Percentiles rank a stretch among this genome's conserved stretches.
Conservation (phyloP, 2,113 vertebrate genomes). For the Nipponia nippon region DNA sequence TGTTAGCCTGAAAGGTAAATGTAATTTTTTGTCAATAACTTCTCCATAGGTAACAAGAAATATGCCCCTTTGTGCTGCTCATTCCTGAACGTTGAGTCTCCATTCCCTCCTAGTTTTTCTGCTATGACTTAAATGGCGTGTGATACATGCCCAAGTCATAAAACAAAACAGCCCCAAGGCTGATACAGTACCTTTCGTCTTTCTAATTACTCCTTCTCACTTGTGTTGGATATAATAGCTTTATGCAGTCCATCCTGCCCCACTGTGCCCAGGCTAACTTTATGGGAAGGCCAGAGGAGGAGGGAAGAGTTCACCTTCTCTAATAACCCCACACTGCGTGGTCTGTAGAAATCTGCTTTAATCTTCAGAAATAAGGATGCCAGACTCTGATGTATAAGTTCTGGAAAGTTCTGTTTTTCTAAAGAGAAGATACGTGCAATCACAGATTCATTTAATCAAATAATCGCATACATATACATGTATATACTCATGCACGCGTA, state of each 20-base stretch:
- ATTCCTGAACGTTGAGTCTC: background rate
- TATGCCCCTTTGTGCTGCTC: background rate
- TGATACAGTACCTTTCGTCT: background rate
- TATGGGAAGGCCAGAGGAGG: background rate
- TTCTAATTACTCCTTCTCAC: background rate
- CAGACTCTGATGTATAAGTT: background rate
- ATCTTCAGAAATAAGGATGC: background rate
- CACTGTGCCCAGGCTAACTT: background rate
- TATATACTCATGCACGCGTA: fast-evolving
- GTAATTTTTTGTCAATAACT: background rate
- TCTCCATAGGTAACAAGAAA: background rate
- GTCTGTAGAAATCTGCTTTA: background rate
- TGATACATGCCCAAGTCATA: background rate
- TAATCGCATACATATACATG: fast-evolving
- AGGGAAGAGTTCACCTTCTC: background rate
- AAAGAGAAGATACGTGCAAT: background rate
- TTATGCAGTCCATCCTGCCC: background rate
- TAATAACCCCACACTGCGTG: background rate
- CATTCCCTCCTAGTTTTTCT: background rate
- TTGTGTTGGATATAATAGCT: background rate
- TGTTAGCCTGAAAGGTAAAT: conserved; percentile 53
- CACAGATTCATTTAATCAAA: background rate
- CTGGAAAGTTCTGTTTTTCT: background rate
- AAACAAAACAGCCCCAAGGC: background rate
- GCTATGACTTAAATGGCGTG: background rate